Conservation (phyloP, 2,797 vertebrate species). For the Gobionotothen gibberifrons region DNA sequence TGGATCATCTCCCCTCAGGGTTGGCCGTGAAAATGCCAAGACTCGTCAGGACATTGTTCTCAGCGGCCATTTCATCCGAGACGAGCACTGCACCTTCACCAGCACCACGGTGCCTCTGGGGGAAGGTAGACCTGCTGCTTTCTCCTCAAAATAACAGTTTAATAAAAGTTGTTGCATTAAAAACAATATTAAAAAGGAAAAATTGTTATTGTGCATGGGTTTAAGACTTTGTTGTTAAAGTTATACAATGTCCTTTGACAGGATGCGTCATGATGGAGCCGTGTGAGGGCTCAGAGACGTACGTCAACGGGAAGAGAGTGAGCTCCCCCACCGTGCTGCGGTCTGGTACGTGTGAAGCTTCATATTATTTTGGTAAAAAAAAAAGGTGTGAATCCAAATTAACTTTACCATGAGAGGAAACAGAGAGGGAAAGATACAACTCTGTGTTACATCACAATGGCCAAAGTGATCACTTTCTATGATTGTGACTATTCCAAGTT, state of each 20-base stretch:
- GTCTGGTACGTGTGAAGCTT: constrained; percentile 85
- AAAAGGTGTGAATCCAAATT: not conserved
- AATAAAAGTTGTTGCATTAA: not conserved
- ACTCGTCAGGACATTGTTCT: constrained; percentile 98
- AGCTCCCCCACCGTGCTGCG: constrained; percentile 90
- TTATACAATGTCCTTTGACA: constrained; percentile 47
- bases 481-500: too few species aligned
- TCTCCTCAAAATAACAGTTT: not conserved
- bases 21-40: constrained; percentile 94
- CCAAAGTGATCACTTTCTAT: not conserved
- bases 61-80: constrained; percentile 96
- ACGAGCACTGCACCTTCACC: constrained; percentile 96
- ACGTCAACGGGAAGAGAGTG: constrained; percentile 96
- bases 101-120: constrained; percentile 87
- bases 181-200: not conserved
- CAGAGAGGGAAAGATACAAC: not conserved
- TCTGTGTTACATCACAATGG: not conserved
- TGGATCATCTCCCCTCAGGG: constrained; percentile 78
- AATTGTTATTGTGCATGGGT: not conserved
- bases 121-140: constrained; percentile 83
- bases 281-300: constrained; percentile 93
- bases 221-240: not conserved
- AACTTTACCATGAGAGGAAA: not conserved
- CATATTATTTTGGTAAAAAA: not conserved
- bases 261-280: constrained; percentile 93